These are phyloP conservation scores for Heteromormyrus szaboi DNA, from an alignment of 2,797 vertebrate genomes.

Conservation along the genomic window DNA sequence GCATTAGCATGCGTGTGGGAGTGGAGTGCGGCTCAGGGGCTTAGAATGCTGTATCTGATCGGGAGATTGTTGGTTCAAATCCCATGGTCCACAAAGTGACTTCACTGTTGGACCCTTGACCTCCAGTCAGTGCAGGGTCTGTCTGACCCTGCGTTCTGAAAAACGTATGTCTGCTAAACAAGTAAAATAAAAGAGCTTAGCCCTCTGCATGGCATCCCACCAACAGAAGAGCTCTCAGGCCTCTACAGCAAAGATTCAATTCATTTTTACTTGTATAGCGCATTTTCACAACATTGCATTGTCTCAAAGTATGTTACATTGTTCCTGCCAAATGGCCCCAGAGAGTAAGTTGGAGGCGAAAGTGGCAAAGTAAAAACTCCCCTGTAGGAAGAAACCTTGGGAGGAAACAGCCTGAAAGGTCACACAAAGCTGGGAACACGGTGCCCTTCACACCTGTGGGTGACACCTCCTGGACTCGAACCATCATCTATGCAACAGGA, in stretches of 20 bases:
- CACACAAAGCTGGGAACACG: neutral
- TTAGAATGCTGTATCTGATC: neutral
- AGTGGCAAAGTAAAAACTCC: neutral
- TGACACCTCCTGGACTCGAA: neutral
- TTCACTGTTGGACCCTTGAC: neutral
- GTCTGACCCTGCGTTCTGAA: neutral
- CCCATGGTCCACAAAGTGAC: neutral
- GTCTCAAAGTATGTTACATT: neutral
- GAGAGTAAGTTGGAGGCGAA: neutral
- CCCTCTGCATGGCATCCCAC: neutral
- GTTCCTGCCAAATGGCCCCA: neutral
- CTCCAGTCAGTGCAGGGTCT: neutral
- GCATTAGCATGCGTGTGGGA: neutral
- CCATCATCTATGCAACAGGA: neutral
- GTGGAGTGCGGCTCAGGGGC: neutral
- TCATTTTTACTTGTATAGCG: neutral
- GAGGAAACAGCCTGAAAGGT: neutral
- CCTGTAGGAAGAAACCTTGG: neutral
- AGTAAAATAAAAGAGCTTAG: neutral
- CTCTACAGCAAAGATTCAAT: neutral
- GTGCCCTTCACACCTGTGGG: neutral
- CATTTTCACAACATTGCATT: neutral
- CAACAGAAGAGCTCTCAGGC: neutral
- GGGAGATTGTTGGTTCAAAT: neutral
- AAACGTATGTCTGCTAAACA: neutral